phyloP scores from a whole-genome alignment of 2,113 vertebrate species.

The Beaufortia kweichowensis region DNA sequence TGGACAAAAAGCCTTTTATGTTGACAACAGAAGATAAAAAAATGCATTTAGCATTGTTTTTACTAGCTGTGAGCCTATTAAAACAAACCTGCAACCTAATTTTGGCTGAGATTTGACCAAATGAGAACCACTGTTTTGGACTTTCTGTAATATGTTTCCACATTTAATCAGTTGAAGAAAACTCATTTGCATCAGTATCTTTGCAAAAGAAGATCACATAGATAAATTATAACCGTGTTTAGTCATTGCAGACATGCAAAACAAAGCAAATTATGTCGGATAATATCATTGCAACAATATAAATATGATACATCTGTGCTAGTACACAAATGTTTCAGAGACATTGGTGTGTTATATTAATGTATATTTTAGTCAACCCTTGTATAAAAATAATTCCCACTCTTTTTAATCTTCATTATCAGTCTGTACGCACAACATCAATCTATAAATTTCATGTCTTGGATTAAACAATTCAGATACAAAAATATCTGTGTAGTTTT shows the following conservation, averaged over 20 bases:
- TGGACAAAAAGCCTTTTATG: too few species aligned
- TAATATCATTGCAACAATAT: not conserved
- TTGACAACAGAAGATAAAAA: too few species aligned
- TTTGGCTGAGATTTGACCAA: not conserved
- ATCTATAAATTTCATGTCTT: constrained; percentile 12
- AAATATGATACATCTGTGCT: constrained; percentile 24
- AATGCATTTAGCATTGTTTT: too few species aligned
- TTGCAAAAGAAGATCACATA: constrained; percentile 6
- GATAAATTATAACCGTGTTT: not conserved
- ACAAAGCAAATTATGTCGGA: not conserved
- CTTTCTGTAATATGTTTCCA: not conserved
- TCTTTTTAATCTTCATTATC: constrained; percentile 17
- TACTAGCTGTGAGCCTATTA: not conserved
- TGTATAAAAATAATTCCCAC: constrained; percentile 49
- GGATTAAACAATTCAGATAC: constrained; percentile 34
- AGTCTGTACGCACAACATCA: constrained; percentile 21
- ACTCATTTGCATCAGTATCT: not conserved
- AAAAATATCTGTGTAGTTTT: constrained; percentile 43
- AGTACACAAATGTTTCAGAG: not conserved
- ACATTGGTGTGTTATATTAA: not conserved
- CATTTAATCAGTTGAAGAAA: not conserved
- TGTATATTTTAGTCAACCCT: constrained; percentile 19
- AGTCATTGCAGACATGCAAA: constrained; percentile 13
- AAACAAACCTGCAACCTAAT: not conserved
- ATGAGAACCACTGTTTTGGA: not conserved